Evolutionary conservation across 2,113 vertebrate species (phyloP).

Genomic region (Solea senegalensis): DNA sequence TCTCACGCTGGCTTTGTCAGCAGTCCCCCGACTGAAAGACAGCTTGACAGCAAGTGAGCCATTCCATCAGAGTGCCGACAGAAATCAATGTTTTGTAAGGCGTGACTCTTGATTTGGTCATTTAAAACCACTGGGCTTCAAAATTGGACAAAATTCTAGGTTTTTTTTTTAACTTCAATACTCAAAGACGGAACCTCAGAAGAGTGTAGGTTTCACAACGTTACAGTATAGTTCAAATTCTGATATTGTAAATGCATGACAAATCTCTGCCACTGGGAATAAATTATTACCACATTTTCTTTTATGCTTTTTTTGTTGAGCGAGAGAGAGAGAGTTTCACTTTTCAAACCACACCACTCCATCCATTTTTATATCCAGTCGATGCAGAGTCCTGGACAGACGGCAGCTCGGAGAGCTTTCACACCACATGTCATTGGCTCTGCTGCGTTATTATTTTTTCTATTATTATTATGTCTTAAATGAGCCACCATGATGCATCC

Average conservation of each 20-base stretch:
- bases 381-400: not conserved
- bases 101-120: constrained; percentile 20
- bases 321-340: not conserved
- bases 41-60: constrained; percentile 44
- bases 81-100: constrained; percentile 43
- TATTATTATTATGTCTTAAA: not conserved
- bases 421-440: not conserved
- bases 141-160: not conserved
- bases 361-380: too few relatives aligned
- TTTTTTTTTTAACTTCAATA: too few relatives aligned
- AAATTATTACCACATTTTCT: not conserved
- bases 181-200: too few relatives aligned
- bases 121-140: not conserved
- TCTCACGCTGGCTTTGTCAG: constrained; percentile 16
- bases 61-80: constrained; percentile 15
- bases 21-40: constrained; percentile 39
- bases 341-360: too few relatives aligned
- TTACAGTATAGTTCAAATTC: not conserved
- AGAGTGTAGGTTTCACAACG: not conserved
- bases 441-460: not conserved
- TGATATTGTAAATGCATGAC: not conserved
- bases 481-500: constrained; percentile 38
- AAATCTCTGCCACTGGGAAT: not conserved
- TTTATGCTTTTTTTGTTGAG: not conserved
- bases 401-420: not conserved